Conservation (phyloP, 2,797 vertebrate species). For the Syncerus caffer region DNA sequence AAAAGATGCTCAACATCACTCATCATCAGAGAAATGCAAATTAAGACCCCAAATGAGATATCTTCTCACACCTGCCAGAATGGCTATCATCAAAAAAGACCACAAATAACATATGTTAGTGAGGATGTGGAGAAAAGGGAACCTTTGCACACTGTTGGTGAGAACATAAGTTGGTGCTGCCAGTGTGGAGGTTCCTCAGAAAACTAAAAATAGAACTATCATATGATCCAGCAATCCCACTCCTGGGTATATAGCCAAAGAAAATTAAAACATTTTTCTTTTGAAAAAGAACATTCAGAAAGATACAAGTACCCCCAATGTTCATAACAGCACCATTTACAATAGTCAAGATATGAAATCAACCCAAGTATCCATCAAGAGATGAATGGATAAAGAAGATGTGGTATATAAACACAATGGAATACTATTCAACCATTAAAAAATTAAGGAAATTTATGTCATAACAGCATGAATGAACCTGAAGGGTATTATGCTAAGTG, state of each 20-base stretch:
- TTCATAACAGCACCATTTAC: neutral
- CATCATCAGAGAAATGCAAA: neutral
- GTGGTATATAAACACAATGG: neutral
- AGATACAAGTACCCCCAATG: neutral
- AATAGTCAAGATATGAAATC: neutral
- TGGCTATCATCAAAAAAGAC: neutral
- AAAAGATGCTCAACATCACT: neutral
- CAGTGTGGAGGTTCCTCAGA: neutral
- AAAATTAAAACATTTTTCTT: neutral
- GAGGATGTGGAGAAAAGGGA: neutral
- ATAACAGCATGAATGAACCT: neutral
- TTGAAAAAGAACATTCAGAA: neutral
- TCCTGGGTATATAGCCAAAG: neutral
- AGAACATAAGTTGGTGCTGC: neutral
- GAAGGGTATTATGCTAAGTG: neutral
- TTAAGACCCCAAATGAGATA: neutral
- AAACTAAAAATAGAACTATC: neutral
- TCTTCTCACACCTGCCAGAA: neutral
- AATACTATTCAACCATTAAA: neutral
- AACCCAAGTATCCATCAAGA: neutral
- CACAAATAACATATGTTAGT: neutral
- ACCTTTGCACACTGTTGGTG: neutral
- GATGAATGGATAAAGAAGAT: neutral
- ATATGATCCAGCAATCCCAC: neutral
- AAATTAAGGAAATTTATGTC: neutral